A percentile compares a stretch with the other conserved stretches of the same genome.
Evolutionary conservation across 1,140 invertebrate genomes (phyloP).

Genomic region (Procambarus clarkii): DNA sequence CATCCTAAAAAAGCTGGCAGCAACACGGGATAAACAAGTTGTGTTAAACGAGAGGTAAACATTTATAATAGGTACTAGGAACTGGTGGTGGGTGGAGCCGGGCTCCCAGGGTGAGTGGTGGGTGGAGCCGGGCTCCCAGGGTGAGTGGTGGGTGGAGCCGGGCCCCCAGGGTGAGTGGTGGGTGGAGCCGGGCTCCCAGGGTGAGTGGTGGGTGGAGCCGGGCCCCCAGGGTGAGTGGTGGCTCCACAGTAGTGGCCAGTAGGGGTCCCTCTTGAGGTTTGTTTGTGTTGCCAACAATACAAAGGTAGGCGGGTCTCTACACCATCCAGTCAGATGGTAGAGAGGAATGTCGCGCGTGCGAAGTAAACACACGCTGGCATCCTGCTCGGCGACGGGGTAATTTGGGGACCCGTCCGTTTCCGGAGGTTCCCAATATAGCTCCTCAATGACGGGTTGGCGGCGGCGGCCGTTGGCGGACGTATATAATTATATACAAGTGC

Average conservation of each 20-base stretch:
- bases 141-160: no score
- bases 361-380: conserved; percentile 33
- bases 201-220: no score
- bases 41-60: conserved; percentile 21
- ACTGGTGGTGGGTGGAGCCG: background rate
- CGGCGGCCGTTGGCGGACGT: conserved; percentile 26
- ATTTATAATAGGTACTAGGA: conserved; percentile 36
- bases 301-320: no score
- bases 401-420: conserved; percentile 28
- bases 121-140: no score
- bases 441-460: conserved; percentile 30
- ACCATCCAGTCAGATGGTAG: background rate
- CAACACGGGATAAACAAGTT: conserved; percentile 18
- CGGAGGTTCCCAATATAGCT: conserved; percentile 26
- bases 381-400: background rate
- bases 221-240: background rate
- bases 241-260: background rate
- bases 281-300: no score
- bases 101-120: no score
- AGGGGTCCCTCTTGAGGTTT: no score
- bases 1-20: background rate
- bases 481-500: background rate
- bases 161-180: no score
- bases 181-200: no score
- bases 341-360: background rate